Base-by-base conservation (phyloP, 2,888 invertebrate species). In the Lamellibrachia columna region DNA sequence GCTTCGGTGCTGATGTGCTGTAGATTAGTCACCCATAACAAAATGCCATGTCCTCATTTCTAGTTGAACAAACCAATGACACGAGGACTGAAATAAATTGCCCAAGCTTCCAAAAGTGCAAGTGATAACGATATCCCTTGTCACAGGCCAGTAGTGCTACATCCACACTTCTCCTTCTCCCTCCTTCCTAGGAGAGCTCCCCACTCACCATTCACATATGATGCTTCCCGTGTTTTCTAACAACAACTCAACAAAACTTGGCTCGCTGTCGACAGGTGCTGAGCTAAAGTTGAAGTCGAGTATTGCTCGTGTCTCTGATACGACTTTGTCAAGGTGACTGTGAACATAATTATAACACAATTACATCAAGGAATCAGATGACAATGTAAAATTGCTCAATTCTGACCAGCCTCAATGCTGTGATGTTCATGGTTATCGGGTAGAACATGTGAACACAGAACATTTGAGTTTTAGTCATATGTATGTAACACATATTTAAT, bases 221-320 rank as follows among this genome's bases (percentile, higher is more conserved):
- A 96, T 95, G 52, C 95, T 95, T 52, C 96, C 96, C 15, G 95
- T 95, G 94, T 96, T 96, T 93, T 96, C 96, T 93, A 96, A 94
- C 95, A 96, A 95, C 22, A 96, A 94, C 92, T 94, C 95, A 6
- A 96, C 95, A n/a, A 95, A 93, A 93, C 96, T 96, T 0, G 96
- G 95, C 58, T 96, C 96, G 93, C 96, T 96, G 91, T 95, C 95
- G 0, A 96, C 94, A 6, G 96, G 96, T 6, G 96, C 96, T 0
- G 96, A 96, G 93, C 96, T 95, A 93, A 96, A 96, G 94, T 96
- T 96, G 94, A 96, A 96, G 94, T 96, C 96, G 93, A 96, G 93
- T 92, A 96, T 53, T 11, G 91, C 91, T 91, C 52, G n/a, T 52
- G 91, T 53, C 91, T 91, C 28, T 11, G 53, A 52, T 1, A 91